A percentile compares a stretch with the other conserved stretches of the same genome.
Evolutionary conservation across 2,113 vertebrate genomes (phyloP).

Genomic region (Sardina pilchardus): DNA sequence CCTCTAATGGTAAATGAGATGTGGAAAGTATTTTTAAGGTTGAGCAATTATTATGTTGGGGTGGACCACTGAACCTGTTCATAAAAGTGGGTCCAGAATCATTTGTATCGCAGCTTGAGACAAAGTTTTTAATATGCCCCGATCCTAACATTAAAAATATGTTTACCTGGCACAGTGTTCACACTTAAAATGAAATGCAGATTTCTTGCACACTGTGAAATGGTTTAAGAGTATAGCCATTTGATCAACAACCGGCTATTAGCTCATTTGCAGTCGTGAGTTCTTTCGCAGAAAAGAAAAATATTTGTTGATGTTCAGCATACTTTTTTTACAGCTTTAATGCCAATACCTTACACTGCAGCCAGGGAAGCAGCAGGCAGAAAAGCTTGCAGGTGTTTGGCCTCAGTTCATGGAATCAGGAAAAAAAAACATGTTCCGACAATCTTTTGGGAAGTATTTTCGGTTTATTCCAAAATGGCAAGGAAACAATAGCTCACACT

Average conservation of each 20-base stretch:
- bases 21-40: neutral
- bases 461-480: neutral
- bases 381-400: constrained; percentile 8
- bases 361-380: constrained; percentile 1
- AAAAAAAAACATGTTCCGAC: neutral
- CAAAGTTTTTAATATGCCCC: neutral
- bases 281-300: neutral
- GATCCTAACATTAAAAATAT: neutral
- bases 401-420: neutral
- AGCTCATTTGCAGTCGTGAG: neutral
- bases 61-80: neutral
- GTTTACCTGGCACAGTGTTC: neutral
- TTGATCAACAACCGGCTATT: neutral
- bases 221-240: neutral
- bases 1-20: neutral
- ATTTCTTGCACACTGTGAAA: neutral
- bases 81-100: neutral
- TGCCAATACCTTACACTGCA: neutral
- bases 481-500: constrained; percentile 20
- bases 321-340: neutral
- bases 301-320: neutral
- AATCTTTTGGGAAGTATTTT: constrained; percentile 11
- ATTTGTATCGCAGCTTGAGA: neutral
- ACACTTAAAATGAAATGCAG: neutral
- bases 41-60: neutral